phyloP scores from a whole-genome alignment of 35 echinoderm and acorn worm genomes.

The Holothuria glaberrima region DNA sequence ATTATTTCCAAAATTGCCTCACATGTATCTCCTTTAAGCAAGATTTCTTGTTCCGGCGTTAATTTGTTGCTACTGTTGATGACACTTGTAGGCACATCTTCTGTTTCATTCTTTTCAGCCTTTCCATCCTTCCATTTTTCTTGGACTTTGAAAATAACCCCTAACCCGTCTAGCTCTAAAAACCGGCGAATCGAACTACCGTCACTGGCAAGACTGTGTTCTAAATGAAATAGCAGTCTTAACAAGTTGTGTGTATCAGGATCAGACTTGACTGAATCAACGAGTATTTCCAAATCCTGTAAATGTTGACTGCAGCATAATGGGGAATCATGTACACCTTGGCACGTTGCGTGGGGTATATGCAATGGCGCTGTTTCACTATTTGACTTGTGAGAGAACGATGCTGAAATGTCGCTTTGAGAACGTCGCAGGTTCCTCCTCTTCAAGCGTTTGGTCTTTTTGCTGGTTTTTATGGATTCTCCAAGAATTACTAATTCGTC shows the following conservation, averaged over 20 bases:
- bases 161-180: conserved; percentile 3
- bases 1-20: conserved; percentile 11
- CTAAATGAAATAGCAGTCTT: neutral
- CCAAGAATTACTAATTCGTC: neutral
- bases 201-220: neutral
- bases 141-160: neutral
- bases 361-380: too few species aligned
- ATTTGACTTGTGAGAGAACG: too few species aligned
- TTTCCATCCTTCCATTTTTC: neutral
- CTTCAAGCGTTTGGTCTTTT: too few species aligned
- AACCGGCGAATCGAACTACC: neutral
- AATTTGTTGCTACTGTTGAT: neutral
- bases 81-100: neutral
- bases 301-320: neutral
- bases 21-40: neutral
- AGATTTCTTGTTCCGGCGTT: conserved; percentile 9
- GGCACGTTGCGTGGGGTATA: neutral
- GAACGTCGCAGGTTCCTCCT: too few species aligned
- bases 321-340: neutral
- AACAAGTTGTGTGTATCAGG: conserved; percentile 37
- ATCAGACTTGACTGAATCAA: neutral
- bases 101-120: neutral
- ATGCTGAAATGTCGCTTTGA: too few species aligned
- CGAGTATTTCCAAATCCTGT: conserved; percentile 11
- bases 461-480: too few species aligned